Evolutionary conservation across 2,113 vertebrate genomes (phyloP).

Genomic region (Gallinago paraguaiae): DNA sequence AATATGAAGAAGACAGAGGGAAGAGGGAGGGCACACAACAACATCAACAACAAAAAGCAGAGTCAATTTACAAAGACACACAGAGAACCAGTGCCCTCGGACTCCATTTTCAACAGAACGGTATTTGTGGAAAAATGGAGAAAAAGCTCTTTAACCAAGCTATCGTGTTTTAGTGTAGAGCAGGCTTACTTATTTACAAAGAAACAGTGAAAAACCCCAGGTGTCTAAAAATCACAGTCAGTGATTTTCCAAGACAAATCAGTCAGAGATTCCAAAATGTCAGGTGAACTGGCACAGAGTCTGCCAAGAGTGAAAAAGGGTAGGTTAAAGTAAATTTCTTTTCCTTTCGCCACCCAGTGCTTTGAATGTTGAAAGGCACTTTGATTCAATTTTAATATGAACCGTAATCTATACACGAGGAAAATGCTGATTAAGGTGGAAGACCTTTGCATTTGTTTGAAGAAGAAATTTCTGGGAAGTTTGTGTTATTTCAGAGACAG

Average conservation of each 20-base stretch:
- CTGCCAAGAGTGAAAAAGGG: neutral
- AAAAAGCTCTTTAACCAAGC: conserved; percentile 58
- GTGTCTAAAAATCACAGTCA: neutral
- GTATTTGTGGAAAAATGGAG: conserved; percentile 46
- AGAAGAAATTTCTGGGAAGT: neutral
- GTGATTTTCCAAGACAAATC: conserved; percentile 32
- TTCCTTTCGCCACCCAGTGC: neutral
- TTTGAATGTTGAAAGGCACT: neutral
- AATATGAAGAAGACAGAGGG: conserved; percentile 72
- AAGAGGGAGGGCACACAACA: conserved; percentile 52
- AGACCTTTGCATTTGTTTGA: neutral
- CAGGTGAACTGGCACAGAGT: neutral
- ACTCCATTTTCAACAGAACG: conserved; percentile 46
- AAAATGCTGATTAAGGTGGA: neutral
- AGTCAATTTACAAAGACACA: conserved; percentile 60
- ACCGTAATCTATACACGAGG: neutral
- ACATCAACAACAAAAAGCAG: conserved; percentile 65
- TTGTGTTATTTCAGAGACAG: neutral
- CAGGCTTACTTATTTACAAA: conserved; percentile 24
- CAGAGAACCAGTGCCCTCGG: conserved; percentile 51
- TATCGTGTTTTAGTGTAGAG: conserved; percentile 42
- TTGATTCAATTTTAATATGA: neutral
- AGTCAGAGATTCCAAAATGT: neutral
- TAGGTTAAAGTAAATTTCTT: neutral
- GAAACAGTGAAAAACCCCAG: neutral